Conservation (phyloP, 2,113 vertebrate genomes). For the Podarcis raffonei region DNA sequence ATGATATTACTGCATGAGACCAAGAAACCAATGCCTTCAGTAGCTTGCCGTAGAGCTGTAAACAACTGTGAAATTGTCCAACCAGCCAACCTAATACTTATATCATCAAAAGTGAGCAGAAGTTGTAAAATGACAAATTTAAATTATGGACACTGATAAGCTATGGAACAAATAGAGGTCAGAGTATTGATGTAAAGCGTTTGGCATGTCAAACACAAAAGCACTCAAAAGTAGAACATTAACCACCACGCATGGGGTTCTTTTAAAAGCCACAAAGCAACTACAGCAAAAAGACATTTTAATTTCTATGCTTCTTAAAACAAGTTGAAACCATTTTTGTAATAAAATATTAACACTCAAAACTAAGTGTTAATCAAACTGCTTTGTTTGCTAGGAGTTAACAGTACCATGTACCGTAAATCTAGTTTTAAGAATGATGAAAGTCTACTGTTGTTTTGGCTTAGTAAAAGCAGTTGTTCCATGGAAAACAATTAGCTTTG, state of each 20-base stretch:
- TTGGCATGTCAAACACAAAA: slow-evolving; percentile 51
- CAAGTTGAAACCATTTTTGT: not conserved
- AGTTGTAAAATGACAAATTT: not conserved
- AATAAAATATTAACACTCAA: not conserved
- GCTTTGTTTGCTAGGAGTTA: too few relatives aligned
- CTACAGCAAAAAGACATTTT: not conserved
- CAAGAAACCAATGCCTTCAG: not conserved
- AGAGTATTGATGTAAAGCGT: slow-evolving; percentile 59
- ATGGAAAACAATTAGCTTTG: not conserved
- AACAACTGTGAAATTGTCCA: not conserved
- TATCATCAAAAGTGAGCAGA: not conserved
- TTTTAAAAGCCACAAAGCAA: not conserved
- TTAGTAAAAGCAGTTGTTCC: not conserved
- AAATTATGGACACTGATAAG: not conserved
- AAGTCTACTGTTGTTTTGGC: not conserved
- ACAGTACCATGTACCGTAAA: too few relatives aligned
- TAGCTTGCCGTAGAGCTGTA: not conserved
- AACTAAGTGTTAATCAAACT: too few relatives aligned
- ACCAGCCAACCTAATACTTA: not conserved
- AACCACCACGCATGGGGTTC: slow-evolving; percentile 18
- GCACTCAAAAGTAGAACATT: slow-evolving; percentile 49
- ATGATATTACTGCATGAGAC: not conserved
- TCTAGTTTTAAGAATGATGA: not conserved
- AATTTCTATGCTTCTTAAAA: not conserved
- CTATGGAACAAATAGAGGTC: slow-evolving; percentile 25